Conservation (phyloP, 2,113 vertebrate genomes). For the Potamarius usumacintae region DNA sequence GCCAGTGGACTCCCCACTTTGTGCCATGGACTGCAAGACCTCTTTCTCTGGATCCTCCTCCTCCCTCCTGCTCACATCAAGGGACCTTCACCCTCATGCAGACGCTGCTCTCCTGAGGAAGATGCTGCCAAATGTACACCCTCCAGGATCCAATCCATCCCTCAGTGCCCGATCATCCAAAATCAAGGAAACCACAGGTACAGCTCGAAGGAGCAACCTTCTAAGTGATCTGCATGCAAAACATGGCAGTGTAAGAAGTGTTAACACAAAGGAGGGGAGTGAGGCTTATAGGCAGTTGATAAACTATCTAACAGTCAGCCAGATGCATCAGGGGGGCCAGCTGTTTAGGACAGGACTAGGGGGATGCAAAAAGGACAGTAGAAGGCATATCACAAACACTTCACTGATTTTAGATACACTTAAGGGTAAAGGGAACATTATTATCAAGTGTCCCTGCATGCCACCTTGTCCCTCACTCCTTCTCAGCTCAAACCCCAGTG, state of each 20-base stretch:
- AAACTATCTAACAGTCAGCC: constrained; percentile 75
- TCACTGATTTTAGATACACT: constrained; percentile 69
- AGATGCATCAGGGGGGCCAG: constrained; percentile 75
- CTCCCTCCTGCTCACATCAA: constrained; percentile 72
- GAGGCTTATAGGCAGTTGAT: constrained; percentile 73
- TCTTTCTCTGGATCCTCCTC: constrained; percentile 80
- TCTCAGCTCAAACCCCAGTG: constrained; percentile 61
- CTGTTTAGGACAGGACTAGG: constrained; percentile 69
- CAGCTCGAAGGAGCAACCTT: constrained; percentile 70
- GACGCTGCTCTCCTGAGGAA: constrained; percentile 85
- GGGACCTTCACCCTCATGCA: constrained; percentile 79
- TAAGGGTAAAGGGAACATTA: constrained; percentile 63
- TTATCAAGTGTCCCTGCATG: constrained; percentile 67
- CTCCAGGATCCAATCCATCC: constrained; percentile 76
- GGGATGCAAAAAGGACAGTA: constrained; percentile 69
- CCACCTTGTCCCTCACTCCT: constrained; percentile 66
- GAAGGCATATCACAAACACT: constrained; percentile 70
- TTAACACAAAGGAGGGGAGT: constrained; percentile 69
- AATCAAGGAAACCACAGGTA: constrained; percentile 93
- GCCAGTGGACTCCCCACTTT: constrained; percentile 84
- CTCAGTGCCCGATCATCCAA: constrained; percentile 83
- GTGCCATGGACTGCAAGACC: constrained; percentile 78
- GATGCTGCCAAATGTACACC: constrained; percentile 84
- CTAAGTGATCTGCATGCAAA: constrained; percentile 69
- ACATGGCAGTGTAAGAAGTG: constrained; percentile 64